Percentiles rank a stretch among this genome's conserved stretches.
Conservation (phyloP, 1,140 invertebrate species). For the Ips nitidus region DNA sequence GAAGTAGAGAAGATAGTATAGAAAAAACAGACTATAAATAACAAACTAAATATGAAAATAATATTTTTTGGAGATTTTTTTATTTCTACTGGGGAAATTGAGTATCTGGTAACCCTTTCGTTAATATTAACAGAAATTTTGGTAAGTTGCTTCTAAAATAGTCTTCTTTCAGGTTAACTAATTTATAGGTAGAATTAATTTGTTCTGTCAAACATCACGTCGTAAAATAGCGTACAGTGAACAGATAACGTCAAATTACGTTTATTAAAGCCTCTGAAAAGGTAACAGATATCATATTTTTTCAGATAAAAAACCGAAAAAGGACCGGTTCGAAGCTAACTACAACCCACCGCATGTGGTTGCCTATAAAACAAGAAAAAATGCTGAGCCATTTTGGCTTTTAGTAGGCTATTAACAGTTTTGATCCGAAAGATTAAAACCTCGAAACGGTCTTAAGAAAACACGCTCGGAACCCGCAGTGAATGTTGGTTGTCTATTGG, state of each 20-base stretch:
- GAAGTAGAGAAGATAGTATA: too few relatives aligned
- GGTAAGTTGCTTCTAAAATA: too few relatives aligned
- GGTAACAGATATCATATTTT: conserved; percentile 1
- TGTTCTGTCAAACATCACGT: too few relatives aligned
- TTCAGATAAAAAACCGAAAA: not conserved
- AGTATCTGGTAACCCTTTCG: too few relatives aligned
- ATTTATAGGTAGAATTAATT: too few relatives aligned
- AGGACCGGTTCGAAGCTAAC: not conserved
- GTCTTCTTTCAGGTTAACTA: too few relatives aligned
- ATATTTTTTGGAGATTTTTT: too few relatives aligned
- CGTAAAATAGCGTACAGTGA: not conserved
- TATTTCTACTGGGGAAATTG: too few relatives aligned
- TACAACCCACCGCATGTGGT: conserved; percentile 13
- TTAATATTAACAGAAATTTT: too few relatives aligned
- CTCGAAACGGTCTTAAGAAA: conserved; percentile 6
- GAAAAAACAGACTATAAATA: too few relatives aligned
- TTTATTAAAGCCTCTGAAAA: not conserved
- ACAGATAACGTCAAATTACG: conserved; percentile 1
- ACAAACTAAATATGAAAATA: too few relatives aligned
- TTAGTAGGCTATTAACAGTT: conserved; percentile 29
- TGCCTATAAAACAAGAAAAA: conserved; percentile 20
- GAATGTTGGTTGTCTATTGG: not conserved
- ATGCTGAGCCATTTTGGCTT: conserved; percentile 24
- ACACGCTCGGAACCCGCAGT: not conserved
- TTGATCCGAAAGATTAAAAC: conserved; percentile 24